Conservation (phyloP, 1,140 invertebrate genomes). For the Temnothorax longispinosus region DNA sequence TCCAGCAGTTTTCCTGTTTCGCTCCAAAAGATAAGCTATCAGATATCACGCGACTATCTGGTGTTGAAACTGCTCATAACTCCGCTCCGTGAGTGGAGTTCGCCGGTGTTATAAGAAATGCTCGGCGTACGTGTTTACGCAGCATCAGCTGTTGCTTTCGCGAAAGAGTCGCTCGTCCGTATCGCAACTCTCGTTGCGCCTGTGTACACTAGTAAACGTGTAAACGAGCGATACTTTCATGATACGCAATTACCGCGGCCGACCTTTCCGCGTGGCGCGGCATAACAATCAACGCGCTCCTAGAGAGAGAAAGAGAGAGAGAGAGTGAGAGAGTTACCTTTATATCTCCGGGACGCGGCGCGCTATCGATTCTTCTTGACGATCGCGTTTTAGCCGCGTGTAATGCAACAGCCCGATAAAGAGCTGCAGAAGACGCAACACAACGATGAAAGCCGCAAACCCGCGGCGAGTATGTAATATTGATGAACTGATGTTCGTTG, state of each 20-base stretch:
- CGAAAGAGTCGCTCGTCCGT: slow-evolving; percentile 1
- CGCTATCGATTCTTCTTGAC: slow-evolving; percentile 30
- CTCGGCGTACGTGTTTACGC: slow-evolving; percentile 15
- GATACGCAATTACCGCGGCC: slow-evolving; percentile 37
- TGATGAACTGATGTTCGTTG: background rate
- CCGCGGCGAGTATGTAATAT: background rate
- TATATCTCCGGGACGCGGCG: slow-evolving; percentile 29
- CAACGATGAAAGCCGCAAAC: background rate
- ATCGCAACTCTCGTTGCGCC: slow-evolving; percentile 15
- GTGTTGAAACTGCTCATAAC: background rate
- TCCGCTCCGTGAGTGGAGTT: background rate
- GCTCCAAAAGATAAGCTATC: slow-evolving; percentile 23
- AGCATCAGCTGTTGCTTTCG: slow-evolving; percentile 48
- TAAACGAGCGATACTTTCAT: slow-evolving; percentile 20
- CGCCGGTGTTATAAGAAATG: background rate
- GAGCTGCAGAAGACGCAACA: slow-evolving; percentile 8
- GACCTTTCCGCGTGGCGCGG: slow-evolving; percentile 24
- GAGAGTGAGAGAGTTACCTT: background rate
- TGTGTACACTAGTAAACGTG: background rate
- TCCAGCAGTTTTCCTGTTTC: background rate
- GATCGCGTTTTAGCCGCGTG: slow-evolving; percentile 29
- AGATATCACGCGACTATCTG: background rate
- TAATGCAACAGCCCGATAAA: slow-evolving; percentile 31
- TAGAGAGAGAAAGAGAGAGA: background rate
- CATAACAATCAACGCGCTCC: slow-evolving; percentile 29